phyloP scores from a whole-genome alignment of 1,140 invertebrate genomes.

The Drosophila insularis region DNA sequence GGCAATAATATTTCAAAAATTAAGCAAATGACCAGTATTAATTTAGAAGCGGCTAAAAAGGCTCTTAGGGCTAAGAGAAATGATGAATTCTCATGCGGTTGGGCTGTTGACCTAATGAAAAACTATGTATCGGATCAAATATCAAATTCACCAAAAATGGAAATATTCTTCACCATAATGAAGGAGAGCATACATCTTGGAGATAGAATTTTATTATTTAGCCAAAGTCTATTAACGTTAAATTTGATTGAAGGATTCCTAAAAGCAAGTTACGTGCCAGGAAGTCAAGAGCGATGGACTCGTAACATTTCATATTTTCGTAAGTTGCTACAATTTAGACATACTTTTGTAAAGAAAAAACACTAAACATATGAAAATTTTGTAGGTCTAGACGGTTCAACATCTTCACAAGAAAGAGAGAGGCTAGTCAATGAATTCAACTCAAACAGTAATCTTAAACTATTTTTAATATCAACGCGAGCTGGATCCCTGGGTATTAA shows the following conservation, averaged over 20 bases:
- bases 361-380: not conserved
- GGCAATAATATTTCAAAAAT: conserved; percentile 37
- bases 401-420: conserved; percentile 95
- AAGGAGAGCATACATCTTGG: conserved; percentile 93
- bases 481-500: conserved; percentile 99
- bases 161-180: conserved; percentile 95
- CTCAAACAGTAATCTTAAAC: conserved; percentile 91
- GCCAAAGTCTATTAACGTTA: conserved; percentile 97
- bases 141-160: conserved; percentile 97
- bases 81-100: conserved; percentile 92
- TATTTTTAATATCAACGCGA: conserved; percentile 98
- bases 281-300: conserved; percentile 89
- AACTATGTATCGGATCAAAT: conserved; percentile 94
- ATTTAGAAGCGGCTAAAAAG: conserved; percentile 53
- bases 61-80: conserved; percentile 82
- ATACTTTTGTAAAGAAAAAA: not conserved
- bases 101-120: conserved; percentile 93
- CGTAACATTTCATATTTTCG: conserved; percentile 95
- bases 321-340: conserved; percentile 75
- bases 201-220: conserved; percentile 97
- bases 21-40: conserved; percentile 43
- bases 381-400: conserved; percentile 95
- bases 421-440: conserved; percentile 99
- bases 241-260: conserved; percentile 99
- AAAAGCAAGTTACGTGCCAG: conserved; percentile 90